Evolutionary conservation across 1,140 invertebrate genomes (phyloP).

Genomic region (Physella acuta): DNA sequence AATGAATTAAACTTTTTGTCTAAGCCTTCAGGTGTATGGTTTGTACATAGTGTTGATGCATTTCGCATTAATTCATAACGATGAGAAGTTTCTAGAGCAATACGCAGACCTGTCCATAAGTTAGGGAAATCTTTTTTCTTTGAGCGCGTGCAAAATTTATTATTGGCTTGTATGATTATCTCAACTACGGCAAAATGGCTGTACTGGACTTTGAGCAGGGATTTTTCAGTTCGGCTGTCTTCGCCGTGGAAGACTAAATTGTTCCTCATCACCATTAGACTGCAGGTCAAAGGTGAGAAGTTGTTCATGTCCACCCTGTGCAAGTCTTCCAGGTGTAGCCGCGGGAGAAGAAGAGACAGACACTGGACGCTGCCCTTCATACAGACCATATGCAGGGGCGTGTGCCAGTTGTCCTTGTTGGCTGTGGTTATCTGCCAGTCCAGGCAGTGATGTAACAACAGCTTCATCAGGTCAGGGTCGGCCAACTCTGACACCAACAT

Average conservation of each 20-base stretch:
- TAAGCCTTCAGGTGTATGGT: not conserved
- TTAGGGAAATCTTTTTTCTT: not conserved
- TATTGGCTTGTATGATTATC: not conserved
- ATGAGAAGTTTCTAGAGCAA: conserved; percentile 8
- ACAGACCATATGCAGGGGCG: conserved; percentile 40
- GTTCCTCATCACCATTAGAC: conserved; percentile 8
- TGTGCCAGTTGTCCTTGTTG: conserved; percentile 31
- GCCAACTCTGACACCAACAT: conserved; percentile 39
- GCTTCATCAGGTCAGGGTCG: conserved; percentile 32
- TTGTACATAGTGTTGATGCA: not conserved
- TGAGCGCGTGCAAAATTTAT: not conserved
- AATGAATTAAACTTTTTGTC: not conserved
- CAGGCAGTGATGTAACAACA: conserved; percentile 29
- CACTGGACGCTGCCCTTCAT: conserved; percentile 42
- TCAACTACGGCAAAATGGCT: conserved; percentile 13
- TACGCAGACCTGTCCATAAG: not conserved
- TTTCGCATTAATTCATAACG: not conserved
- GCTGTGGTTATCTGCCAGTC: conserved; percentile 25
- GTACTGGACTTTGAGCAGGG: conserved; percentile 8
- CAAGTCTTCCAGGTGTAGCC: conserved; percentile 5
- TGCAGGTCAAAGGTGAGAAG: conserved; percentile 1
- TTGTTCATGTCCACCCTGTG: not conserved
- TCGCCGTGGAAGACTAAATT: conserved; percentile 6
- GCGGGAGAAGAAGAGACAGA: conserved; percentile 32
- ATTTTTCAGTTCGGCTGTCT: not conserved